Evolutionary conservation across 2,888 invertebrate species (phyloP).

Genomic region (Ochropleura leucogaster): DNA sequence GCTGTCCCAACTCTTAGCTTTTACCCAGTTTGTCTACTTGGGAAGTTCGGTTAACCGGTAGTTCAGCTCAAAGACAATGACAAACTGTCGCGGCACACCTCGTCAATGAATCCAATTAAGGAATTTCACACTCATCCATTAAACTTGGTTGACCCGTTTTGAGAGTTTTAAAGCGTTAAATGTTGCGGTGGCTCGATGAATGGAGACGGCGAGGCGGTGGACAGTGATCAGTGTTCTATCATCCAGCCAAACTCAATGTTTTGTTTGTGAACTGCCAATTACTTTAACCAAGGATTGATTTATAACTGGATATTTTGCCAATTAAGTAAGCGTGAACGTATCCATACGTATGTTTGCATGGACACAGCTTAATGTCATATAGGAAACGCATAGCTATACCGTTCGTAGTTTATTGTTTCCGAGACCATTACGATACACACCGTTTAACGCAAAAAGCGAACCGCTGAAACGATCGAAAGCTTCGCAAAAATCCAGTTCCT

Average conservation of each 20-base stretch:
- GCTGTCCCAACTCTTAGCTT: slow-evolving; percentile 52
- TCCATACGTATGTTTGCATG: slow-evolving; percentile 45
- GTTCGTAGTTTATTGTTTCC: slow-evolving; percentile 79
- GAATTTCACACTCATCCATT: slow-evolving; percentile 80
- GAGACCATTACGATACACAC: slow-evolving; percentile 81
- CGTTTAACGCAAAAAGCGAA: slow-evolving; percentile 81
- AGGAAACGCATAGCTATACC: slow-evolving; percentile 72
- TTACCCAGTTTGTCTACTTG: slow-evolving; percentile 59
- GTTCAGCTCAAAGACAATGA: slow-evolving; percentile 68
- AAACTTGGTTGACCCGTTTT: slow-evolving; percentile 78
- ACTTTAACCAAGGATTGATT: slow-evolving; percentile 29
- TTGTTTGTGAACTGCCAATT: slow-evolving; percentile 22
- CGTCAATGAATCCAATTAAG: slow-evolving; percentile 82
- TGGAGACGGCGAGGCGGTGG: slow-evolving; percentile 39
- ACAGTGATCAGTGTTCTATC: slow-evolving; percentile 1
- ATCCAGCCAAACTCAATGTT: slow-evolving; percentile 15
- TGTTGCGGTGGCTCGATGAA: slow-evolving; percentile 57
- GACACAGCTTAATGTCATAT: slow-evolving; percentile 58
- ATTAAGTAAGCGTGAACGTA: slow-evolving; percentile 32
- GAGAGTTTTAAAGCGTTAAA: slow-evolving; percentile 74
- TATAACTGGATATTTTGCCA: slow-evolving; percentile 18
- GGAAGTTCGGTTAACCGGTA: slow-evolving; percentile 61
- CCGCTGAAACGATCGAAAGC: slow-evolving; percentile 73
- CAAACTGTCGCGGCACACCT: slow-evolving; percentile 74
- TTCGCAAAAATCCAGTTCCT: slow-evolving; percentile 69